Conservation (phyloP, 2,888 invertebrate genomes). For the Xanthostigma xanthostigma region DNA sequence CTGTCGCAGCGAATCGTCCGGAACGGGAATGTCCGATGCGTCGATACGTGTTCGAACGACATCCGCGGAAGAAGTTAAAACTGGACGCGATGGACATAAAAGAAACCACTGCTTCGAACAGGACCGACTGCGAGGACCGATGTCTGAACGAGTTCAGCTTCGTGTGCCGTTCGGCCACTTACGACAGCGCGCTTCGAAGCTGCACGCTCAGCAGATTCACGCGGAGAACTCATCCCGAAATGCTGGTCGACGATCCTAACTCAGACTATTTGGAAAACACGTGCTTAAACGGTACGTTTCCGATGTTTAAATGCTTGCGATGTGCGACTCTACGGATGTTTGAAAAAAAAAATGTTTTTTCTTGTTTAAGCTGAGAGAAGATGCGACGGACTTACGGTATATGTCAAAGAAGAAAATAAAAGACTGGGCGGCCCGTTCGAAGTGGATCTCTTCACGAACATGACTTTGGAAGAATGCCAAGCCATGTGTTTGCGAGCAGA, state of each 20-base stretch:
- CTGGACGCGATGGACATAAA: constrained; percentile 67
- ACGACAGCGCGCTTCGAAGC: constrained; percentile 58
- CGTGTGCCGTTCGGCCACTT: constrained; percentile 77
- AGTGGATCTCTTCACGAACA: constrained; percentile 72
- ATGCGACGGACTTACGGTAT: constrained; percentile 74
- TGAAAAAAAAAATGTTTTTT: constrained; percentile 1
- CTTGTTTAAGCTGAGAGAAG: constrained; percentile 55
- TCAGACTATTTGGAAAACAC: constrained; percentile 85
- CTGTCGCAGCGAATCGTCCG: constrained; percentile 55
- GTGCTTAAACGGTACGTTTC: constrained; percentile 58
- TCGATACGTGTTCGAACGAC: constrained; percentile 76
- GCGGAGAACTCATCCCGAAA: constrained; percentile 69
- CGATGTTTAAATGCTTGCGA: neutral
- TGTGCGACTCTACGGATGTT: neutral
- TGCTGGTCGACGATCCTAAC: constrained; percentile 71
- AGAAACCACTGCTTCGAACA: constrained; percentile 70
- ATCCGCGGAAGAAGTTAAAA: constrained; percentile 70
- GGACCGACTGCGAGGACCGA: constrained; percentile 81
- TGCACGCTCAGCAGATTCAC: constrained; percentile 74
- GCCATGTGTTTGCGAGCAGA: constrained; percentile 75
- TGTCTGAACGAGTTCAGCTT: constrained; percentile 80
- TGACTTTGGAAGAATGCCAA: constrained; percentile 78
- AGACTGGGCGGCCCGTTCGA: constrained; percentile 77
- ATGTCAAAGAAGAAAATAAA: constrained; percentile 81
- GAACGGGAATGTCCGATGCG: constrained; percentile 81